Conservation (phyloP, 2,797 vertebrate genomes). For the Vireo griseus region DNA sequence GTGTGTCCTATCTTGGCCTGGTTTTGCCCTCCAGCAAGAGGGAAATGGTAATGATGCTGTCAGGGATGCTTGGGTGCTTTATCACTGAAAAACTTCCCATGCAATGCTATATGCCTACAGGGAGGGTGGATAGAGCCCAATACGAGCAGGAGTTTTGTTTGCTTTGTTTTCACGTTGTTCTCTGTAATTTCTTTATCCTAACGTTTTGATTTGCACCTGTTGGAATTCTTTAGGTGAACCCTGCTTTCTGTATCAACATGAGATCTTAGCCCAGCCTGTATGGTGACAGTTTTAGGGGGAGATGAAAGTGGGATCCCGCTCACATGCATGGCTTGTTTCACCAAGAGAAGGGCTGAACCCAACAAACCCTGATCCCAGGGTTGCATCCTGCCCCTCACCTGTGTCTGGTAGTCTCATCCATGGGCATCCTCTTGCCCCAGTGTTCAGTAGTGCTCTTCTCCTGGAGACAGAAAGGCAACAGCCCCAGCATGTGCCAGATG, state of each 20-base stretch:
- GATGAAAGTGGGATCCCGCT: not conserved
- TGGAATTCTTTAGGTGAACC: not conserved
- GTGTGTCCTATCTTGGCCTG: not conserved
- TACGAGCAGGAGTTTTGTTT: not conserved
- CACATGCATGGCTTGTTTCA: not conserved
- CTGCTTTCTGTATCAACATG: not conserved
- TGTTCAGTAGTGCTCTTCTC: not conserved
- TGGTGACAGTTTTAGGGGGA: not conserved
- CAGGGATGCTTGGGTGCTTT: rapidly evolving
- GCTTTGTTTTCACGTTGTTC: not conserved
- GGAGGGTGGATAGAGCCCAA: not conserved
- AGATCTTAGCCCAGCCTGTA: not conserved
- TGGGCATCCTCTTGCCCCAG: not conserved
- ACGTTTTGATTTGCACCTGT: rapidly evolving
- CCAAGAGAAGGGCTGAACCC: not conserved
- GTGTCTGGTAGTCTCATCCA: not conserved
- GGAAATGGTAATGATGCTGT: not conserved
- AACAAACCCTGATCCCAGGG: not conserved
- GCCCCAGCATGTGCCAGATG: not conserved
- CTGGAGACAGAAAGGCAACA: not conserved
- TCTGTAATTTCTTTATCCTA: not conserved
- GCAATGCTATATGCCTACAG: rapidly evolving
- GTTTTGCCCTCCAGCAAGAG: not conserved
- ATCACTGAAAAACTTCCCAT: not conserved
- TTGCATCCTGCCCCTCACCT: not conserved